Evolutionary conservation across 1,140 invertebrate genomes (phyloP), one percentile per base, ranked within the genome.

Genomic region (Drosophila sturtevanti): DNA sequence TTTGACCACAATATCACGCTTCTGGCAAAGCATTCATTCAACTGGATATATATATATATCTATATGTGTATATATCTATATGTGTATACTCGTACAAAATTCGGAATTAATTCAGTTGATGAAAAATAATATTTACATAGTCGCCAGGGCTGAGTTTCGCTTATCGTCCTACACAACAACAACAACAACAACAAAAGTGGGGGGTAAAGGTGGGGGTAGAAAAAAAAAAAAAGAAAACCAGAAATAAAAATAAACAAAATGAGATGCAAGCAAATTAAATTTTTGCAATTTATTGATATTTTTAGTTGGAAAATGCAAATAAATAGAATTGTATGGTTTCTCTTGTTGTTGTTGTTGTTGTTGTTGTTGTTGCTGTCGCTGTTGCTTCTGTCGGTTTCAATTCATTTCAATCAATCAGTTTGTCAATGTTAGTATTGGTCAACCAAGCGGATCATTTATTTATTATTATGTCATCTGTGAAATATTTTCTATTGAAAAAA

Each of bases 51-150:
- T 4, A 21, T 4, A 1, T 24, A 24, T 4, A 1, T 24, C 1
- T 31, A 31, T 31, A 31, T 7, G 6, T 31, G 0, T 7, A 31
- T 31, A 31, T 31, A 31, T 31, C 5, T 31, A 31, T 31, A 31
- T 6, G 5, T 31, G 7, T 31, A 31, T 1, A 31, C 4, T 31
- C 31, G 31, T 14, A 18, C 18, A 27, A 81, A 78, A 87, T 76
- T 75, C 55, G 75, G 72, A 79, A 87, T 86, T 76, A 87, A 87
- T 86, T 87, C 56, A 76, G 52, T 81, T 72, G 74, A 70, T 52
- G 54, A 67, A 70, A 68, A 69, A 79, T 79, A 79, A 79, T 79
- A 79, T 79, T 74, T 74, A 77, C 73, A 77, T 64, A 61, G 75
- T 68, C 62, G 64, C 24, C 72, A 37, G 54, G 10, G 24, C 41